Evolutionary conservation across 2,888 invertebrate genomes (phyloP), one percentile per base, ranked within the genome.

Genomic region (Orchesella flavescens): DNA sequence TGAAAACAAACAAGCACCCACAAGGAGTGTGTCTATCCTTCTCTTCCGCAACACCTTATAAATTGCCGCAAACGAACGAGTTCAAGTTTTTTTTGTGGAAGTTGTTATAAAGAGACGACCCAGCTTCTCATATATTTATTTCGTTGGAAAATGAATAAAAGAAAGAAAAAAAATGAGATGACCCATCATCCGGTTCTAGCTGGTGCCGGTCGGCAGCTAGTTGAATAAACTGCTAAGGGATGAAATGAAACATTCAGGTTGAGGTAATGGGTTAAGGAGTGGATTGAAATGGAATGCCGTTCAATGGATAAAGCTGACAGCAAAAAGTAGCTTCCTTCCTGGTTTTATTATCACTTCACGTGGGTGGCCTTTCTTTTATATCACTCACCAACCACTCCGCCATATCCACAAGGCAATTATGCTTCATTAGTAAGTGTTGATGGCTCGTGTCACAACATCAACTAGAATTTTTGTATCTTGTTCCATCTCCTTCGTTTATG

Each of bases 401-500:
- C n/a, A 49, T 21, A 63, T 17, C 61, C 19, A 24, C 53, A 71
- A 61, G 17, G 0, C 61, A 61, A 69, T 65, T 72, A 68, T 21
- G 19, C 55, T 59, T 78, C 78, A 78, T 78, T 78, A 78, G 69
- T 49, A 78, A 17, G 44, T 78, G 78, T 78, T 63, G 78, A 78
- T 63, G 69, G 61, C 78, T 78, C 78, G 69, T 78, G 78, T 78
- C 71, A 34, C 34, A 44, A 17, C 43, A 59, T 66, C 53, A 19
- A 74, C 46, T 43, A 75, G 43, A 69, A 46, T 15, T 34, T 68
- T 76, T 69, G 19, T 15, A 43, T 49, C 24, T 46, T 76, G 7
- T 57, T 1, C 21, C 63, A 13, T 73, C 34, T 34, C 34, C 7
- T 49, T 12, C 21, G 17, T 49, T 9, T 19, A 1, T 69, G 55